Conservation (phyloP, 2,888 invertebrate species). For the Leptodirus hochenwartii region DNA sequence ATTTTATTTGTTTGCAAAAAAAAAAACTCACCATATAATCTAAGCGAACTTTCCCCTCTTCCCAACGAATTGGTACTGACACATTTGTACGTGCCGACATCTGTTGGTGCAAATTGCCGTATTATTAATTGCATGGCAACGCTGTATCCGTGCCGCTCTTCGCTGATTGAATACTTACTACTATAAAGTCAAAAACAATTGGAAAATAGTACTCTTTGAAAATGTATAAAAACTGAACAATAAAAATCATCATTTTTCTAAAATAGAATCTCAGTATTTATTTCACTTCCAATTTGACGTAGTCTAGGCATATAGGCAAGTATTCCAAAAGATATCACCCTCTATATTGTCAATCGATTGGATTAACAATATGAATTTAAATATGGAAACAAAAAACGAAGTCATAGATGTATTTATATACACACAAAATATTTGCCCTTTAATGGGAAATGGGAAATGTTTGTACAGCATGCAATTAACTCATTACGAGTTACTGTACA, state of each 20-base stretch:
- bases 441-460: too few species aligned
- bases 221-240: not conserved
- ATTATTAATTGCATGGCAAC: conserved; percentile 50
- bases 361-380: too few species aligned
- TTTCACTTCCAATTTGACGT: not conserved
- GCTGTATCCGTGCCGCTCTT: conserved; percentile 52
- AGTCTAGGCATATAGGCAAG: not conserved
- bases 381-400: too few species aligned
- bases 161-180: conserved; percentile 51
- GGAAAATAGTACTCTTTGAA: not conserved
- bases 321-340: not conserved
- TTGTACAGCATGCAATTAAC: too few species aligned
- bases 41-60: conserved; percentile 53
- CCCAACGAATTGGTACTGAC: conserved; percentile 63
- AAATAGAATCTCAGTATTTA: too few species aligned
- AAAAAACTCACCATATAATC: conserved; percentile 50
- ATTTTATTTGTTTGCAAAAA: too few species aligned
- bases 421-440: too few species aligned
- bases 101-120: conserved; percentile 33
- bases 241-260: not conserved
- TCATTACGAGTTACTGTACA: too few species aligned
- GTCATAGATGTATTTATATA: too few species aligned
- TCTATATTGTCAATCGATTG: too few species aligned
- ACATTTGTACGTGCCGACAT: conserved; percentile 44
- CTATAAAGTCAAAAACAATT: conserved; percentile 30